phyloP scores from a whole-genome alignment of 2,888 invertebrate genomes.

The Apoderus coryli region DNA sequence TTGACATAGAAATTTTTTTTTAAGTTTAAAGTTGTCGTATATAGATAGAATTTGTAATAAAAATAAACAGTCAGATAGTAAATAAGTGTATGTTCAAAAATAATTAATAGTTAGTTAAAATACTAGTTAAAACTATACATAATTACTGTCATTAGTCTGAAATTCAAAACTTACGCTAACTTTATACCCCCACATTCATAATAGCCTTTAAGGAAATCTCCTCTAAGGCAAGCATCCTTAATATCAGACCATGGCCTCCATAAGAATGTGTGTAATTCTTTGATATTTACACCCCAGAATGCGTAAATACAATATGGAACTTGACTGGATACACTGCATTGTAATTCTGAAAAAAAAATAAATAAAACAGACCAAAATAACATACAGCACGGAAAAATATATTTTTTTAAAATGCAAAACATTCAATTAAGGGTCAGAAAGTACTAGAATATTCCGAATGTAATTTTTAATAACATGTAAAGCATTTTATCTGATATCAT shows the following conservation, averaged over 20 bases:
- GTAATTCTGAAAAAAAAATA: slow-evolving; percentile 45
- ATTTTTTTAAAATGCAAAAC: no score
- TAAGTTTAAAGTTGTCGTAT: no score
- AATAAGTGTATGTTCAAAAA: slow-evolving; percentile 1
- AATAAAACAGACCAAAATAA: no score
- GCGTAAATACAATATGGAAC: slow-evolving; percentile 58
- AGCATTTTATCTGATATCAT: no score
- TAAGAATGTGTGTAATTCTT: slow-evolving; percentile 58
- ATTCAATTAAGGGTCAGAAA: no score
- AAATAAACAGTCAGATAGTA: slow-evolving; percentile 2
- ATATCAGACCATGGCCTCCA: slow-evolving; percentile 58
- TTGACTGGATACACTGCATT: slow-evolving; percentile 59
- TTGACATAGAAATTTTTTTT: no score
- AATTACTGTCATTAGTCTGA: no score
- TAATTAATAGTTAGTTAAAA: not conserved
- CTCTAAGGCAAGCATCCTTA: slow-evolving; percentile 44
- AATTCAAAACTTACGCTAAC: slow-evolving; percentile 23
- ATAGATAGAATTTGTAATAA: no score
- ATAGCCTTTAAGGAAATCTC: slow-evolving; percentile 40
- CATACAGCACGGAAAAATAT: no score
- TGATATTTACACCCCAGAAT: slow-evolving; percentile 67
- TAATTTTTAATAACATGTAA: no score
- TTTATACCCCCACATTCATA: slow-evolving; percentile 28
- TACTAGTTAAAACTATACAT: slow-evolving; percentile 3
- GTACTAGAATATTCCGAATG: no score